phyloP scores from a whole-genome alignment of 2,797 vertebrate species.

The Octomys mimax region DNA sequence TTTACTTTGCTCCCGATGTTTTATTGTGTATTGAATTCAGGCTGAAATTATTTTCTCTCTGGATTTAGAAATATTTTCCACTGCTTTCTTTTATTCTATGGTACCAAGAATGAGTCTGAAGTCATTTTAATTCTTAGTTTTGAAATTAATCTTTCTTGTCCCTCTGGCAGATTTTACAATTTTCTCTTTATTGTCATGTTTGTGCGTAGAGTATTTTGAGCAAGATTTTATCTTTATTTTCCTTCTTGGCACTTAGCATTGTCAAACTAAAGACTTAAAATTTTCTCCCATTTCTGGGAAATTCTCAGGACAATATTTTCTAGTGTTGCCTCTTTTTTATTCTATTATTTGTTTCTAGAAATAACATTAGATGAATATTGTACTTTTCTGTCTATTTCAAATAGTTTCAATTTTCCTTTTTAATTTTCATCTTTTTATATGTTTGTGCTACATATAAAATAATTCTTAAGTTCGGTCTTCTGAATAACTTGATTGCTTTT shows the following conservation, averaged over 20 bases:
- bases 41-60: constrained; percentile 15
- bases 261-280: not conserved
- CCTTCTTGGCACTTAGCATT: not conserved
- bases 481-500: not conserved
- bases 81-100: not conserved
- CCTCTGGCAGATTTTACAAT: not conserved
- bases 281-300: not conserved
- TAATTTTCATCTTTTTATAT: not conserved
- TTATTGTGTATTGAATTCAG: not conserved
- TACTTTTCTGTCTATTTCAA: not conserved
- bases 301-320: not conserved
- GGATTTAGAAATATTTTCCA: constrained; percentile 8
- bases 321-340: not conserved
- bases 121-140: constrained; percentile 27
- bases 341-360: constrained; percentile 38
- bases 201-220: not conserved
- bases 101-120: not conserved
- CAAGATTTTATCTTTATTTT: constrained; percentile 33
- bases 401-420: constrained; percentile 42
- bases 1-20: constrained; percentile 7
- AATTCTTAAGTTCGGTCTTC: not conserved
- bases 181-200: not conserved
- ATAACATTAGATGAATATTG: not conserved
- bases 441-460: constrained; percentile 27
- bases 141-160: constrained; percentile 9